Base-by-base conservation (phyloP, 2,888 invertebrate genomes). In the Herminia tarsipennalis region DNA sequence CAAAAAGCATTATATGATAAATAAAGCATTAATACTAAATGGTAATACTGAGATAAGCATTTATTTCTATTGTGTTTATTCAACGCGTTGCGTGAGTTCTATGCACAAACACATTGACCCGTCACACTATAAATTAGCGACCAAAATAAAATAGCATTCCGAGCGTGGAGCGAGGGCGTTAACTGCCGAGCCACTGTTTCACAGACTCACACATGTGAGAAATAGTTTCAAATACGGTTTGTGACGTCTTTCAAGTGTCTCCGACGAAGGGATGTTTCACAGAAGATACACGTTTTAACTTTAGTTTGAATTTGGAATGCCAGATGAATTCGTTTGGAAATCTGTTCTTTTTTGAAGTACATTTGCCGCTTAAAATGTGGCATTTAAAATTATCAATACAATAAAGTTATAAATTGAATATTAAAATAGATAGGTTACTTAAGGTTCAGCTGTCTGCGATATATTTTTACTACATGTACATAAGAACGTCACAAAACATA, bases 91-190 rank as follows among this genome's bases (percentile, higher is more conserved):
- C 38, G 38, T 48, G 33, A 37, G 34, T 54, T 63, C 54, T 51
- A 51, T 58, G 52, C 60, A 66, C 47, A 53, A 52, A 56, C 54
- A 57, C 61, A 57, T 56, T 57, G 50, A 59, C 46, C 59, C 45
- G 76, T 67, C 69, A 72, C 66, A 73, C 72, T 76, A 78, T 85
- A 83, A 83, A 85, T 82, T 83, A 76, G 80, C 76, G 74, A 81
- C 81, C 65, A 71, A 84, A 84, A 83, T 82, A 83, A 82, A 78
- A 73, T 80, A 75, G 70, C 78, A 70, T 76, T 74, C 74, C 66
- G 61, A 58, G 49, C 57, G 66, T 50, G 56, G 53, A 55, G 56
- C 67, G 67, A 73, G 73, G 73, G 78, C 79, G 78, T 78, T 79
- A 76, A 78, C 75, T 71, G 68, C 69, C 45, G 16, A 28, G 34